phyloP scores from a whole-genome alignment of 2,888 invertebrate genomes.

The Tenthredo notha region DNA sequence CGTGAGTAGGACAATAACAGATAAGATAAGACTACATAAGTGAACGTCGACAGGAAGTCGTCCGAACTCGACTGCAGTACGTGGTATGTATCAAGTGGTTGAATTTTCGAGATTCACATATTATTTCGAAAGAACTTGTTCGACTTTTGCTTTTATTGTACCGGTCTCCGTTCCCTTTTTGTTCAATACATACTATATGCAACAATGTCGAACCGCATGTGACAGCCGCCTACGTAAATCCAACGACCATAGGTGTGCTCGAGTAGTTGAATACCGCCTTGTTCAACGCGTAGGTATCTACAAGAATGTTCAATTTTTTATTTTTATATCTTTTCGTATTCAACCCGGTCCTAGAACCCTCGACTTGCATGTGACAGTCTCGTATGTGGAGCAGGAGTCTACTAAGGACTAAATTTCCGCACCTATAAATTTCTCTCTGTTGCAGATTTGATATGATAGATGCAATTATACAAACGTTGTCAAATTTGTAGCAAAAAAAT shows the following conservation, averaged over 20 bases:
- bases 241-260: not conserved
- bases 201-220: not conserved
- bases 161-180: not conserved
- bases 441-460: not conserved
- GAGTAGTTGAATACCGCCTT: not conserved
- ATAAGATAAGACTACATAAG: not conserved
- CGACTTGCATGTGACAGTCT: not conserved
- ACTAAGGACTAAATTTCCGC: not conserved
- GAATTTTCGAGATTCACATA: slow-evolving; percentile 15
- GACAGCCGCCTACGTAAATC: slow-evolving; percentile 17
- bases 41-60: slow-evolving; percentile 20
- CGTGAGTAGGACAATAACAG: not conserved
- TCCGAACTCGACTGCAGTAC: not conserved
- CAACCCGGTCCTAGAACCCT: not conserved
- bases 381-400: not conserved
- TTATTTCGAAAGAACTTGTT: slow-evolving; percentile 24
- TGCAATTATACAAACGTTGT: not conserved
- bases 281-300: slow-evolving; percentile 9
- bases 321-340: not conserved
- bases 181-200: not conserved
- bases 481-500: not conserved
- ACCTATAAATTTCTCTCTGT: not conserved
- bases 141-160: slow-evolving; percentile 20
- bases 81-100: not conserved
- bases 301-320: not conserved